phyloP scores from a whole-genome alignment of 2,113 vertebrate species.

The Galbula dea region DNA sequence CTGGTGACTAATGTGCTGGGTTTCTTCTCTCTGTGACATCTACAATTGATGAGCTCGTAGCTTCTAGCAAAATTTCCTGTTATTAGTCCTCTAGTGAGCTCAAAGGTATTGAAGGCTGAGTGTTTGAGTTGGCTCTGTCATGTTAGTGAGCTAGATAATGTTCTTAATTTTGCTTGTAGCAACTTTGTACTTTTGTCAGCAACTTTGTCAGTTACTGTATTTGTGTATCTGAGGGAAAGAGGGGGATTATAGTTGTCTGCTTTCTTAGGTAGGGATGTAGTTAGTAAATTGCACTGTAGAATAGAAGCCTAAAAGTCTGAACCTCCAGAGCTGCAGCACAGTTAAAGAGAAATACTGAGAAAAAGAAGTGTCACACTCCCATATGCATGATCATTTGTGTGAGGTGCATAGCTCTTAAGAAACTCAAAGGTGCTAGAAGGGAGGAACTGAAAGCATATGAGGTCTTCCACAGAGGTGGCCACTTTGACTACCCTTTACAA shows the following conservation, averaged over 20 bases:
- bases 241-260: background rate
- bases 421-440: background rate
- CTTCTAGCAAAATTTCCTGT: background rate
- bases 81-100: background rate
- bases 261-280: background rate
- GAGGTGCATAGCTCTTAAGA: fast-evolving
- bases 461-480: background rate
- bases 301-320: background rate
- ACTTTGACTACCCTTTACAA: background rate
- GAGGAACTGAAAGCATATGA: background rate
- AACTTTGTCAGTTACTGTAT: background rate
- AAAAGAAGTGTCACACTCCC: background rate
- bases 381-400: background rate
- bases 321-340: background rate
- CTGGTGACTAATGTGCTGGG: background rate
- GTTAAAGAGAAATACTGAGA: background rate
- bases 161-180: background rate
- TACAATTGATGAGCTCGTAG: conserved; percentile 11
- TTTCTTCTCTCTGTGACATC: background rate
- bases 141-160: background rate
- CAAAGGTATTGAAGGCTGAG: background rate
- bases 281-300: background rate
- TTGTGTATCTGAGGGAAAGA: background rate
- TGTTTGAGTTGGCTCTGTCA: background rate
- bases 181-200: no score